Evolutionary conservation across 2,113 vertebrate genomes (phyloP), one percentile per base, ranked within the genome.

Genomic region (Tragelaphus scriptus): DNA sequence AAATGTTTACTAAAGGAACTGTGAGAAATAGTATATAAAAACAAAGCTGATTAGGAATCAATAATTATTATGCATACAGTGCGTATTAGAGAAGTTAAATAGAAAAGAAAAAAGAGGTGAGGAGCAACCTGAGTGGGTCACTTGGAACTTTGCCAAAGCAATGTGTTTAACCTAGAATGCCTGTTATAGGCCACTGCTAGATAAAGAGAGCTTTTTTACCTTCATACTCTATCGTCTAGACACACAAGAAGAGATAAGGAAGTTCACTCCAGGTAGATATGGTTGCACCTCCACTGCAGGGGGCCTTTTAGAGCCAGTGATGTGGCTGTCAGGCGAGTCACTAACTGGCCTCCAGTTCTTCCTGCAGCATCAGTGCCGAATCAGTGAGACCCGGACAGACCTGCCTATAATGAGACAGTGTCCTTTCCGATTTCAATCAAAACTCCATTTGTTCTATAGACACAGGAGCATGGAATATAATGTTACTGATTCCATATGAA

Each of bases 211-310:
- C 40, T 40, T 40, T 40, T 40, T 40, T 40, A 40, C 40, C 40
- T 40, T 40, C 13, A 25, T 23, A 59, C 17, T 26, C 2, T 6
- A 23, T 7, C 53, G 23, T 25, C 17, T 68, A 88, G 30, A 95
- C 10, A 1, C 95, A 97, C 92, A 96, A 98, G 85, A 61, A 94
- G 71, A 92, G 61, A 97, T 75, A 14, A 25, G 10, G 36, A 75
- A 25, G 36, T 14, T 21, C 36, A 44, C 71, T 44, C 11, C 0
- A 71, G 68, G 26, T 23, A 40, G 36, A 21, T 13, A 75, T 25
- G 25, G 17, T 40, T 93, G 89, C 89, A 97, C 26, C 5, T 93
- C 58, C 96, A 75, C 59, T 56, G 6, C 32, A 36, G 96, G 44
- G 16, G 36, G 10, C 68, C 44, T 75, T 23, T 96, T 85, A 17